Evolutionary conservation across 2,113 vertebrate species (phyloP).

Genomic region (Phainopepla nitens): DNA sequence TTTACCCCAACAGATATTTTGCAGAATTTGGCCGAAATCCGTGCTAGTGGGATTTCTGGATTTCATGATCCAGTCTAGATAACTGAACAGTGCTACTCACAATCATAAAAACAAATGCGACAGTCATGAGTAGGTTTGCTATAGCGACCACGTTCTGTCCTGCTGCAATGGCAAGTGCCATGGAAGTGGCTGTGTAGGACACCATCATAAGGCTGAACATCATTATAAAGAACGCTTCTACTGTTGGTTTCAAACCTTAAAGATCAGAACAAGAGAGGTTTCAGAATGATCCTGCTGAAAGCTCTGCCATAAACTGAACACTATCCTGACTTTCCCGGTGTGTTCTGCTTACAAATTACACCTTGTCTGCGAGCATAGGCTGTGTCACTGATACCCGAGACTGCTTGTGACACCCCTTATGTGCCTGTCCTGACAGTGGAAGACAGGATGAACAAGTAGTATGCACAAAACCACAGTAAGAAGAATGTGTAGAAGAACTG

Average conservation of each 20-base stretch:
- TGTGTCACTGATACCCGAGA: not conserved
- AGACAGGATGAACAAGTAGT: not conserved
- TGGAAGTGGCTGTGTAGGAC: slow-evolving; percentile 83
- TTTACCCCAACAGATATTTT: not conserved
- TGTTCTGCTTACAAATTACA: not conserved
- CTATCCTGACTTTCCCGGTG: rapidly evolving
- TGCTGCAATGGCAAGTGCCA: slow-evolving; percentile 87
- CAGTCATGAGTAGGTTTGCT: slow-evolving; percentile 87
- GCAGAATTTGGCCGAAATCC: not conserved
- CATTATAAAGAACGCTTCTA: slow-evolving; percentile 83
- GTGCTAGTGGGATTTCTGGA: not conserved
- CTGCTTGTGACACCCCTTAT: not conserved
- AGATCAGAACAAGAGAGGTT: not conserved
- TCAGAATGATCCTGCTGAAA: not conserved
- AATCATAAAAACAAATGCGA: slow-evolving; percentile 91
- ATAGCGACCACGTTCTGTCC: slow-evolving; percentile 85
- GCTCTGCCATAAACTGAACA: not conserved
- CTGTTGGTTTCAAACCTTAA: slow-evolving; percentile 80
- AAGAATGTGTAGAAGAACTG: not conserved
- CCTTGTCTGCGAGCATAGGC: not conserved
- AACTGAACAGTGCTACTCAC: slow-evolving; percentile 65
- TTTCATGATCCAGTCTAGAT: not conserved
- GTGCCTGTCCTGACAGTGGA: not conserved
- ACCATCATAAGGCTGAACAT: slow-evolving; percentile 82
- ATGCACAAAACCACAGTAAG: not conserved